Base-by-base conservation (phyloP, 2,888 invertebrate species). In the Drosophila pseudotalamancana region DNA sequence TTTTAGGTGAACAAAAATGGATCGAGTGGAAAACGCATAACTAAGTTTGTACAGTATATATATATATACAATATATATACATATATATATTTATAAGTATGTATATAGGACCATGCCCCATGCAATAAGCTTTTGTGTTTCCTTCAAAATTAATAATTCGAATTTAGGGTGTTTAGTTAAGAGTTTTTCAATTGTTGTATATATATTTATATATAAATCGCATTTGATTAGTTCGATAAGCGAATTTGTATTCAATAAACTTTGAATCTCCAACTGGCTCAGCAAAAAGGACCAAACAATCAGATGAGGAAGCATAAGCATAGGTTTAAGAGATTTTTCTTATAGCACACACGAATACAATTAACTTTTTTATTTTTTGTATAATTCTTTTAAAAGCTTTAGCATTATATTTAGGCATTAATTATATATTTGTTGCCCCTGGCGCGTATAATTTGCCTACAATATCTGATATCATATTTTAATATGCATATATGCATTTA, bases 221-320 rank as follows among this genome's bases (percentile, higher is more conserved):
- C 43, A 9, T 50, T 34, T 55, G 56, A 49, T 56, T 49, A 45
- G 39, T 48, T 46, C n/a, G 48, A 37, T 64, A 56, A 69, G 63
- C 54, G 40, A 57, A 42, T 56, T 60, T 14, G 18, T 34, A 18
- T 43, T 14, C 31, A 27, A 31, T 50, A 48, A 45, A 40, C 39
- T 60, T 64, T 46, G 72, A 72, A 65, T 77, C 37, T 59, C 53
- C 78, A 25, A 43, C 27, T 60, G 49, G 43, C 46, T 62, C 42
- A 46, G 61, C 76, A 39, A 71, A 66, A 70, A 54, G 55, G 54
- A 51, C 50, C 53, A 54, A 63, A 43, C 35, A 67, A 76, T 74
- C 50, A 61, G 45, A 55, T 49, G 57, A 39, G 51, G 31, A 72
- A 59, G 55, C 64, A 56, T 50, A 49, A 56, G 66, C 45, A 14